Evolutionary conservation across 1,140 invertebrate species (phyloP), one percentile per base, ranked within the genome.

Genomic region (Diprion similis): DNA sequence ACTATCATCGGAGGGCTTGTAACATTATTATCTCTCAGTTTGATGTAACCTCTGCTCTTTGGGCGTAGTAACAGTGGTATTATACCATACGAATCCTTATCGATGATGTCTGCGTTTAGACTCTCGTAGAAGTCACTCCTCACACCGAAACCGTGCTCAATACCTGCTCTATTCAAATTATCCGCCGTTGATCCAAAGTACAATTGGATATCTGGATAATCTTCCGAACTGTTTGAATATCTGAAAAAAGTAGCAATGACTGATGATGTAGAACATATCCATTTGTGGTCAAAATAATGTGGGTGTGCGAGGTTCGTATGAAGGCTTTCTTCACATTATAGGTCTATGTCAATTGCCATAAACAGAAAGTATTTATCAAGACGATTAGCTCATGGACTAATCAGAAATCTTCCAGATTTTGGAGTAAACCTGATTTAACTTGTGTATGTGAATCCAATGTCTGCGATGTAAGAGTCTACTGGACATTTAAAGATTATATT

Each of bases 1-100:
- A 89, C 86, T 48, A 93, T 89, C 8, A 88, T 78, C 10, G 92
- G 92, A 74, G 88, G 83, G 10, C 86, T 81, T 15, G 78, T 79
- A 1, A 91, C 91, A 80, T 92, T 84, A 7, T 74, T 80, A 64
- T 75, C 80, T 64, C 77, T 77, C 0, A 91, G 80, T 10, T 78
- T 71, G 10, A 91, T 78, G 7, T 78, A 74, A 10, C 90, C 90
- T 45, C 76, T 78, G n/a, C 85, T 87, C 66, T 81, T 80, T 0
- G 90, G 89, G 19, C 85, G 76, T 18, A 87, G 70, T 0, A 86
- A 72, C 6, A 84, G 77, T 3, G 83, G 79, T 3, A 82, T 67
- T 9, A 87, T 77, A 8, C 78, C 77, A 68, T 79, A 82, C 0
- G 82, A 71, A 69, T 88, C 85, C 37, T 78, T 78, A 69, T 80